phyloP scores from a whole-genome alignment of 2,797 vertebrate species.

The Parauchenoglanis punctatus region DNA sequence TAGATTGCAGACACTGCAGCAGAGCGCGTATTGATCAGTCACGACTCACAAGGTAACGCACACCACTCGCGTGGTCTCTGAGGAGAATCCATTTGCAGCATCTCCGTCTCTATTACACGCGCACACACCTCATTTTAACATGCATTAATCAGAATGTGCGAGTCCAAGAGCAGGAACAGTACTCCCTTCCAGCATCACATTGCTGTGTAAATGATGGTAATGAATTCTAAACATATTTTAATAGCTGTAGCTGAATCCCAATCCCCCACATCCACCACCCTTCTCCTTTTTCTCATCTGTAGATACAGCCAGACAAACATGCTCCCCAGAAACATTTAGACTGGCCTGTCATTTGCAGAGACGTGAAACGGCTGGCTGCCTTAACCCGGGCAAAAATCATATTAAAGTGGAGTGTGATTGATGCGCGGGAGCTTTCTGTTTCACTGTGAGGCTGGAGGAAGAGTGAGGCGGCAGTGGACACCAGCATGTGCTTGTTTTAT shows the following conservation, averaged over 20 bases:
- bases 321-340: background rate
- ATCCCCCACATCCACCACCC: background rate
- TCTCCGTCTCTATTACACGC: background rate
- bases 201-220: background rate
- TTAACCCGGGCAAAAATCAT: background rate
- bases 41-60: conserved; percentile 19
- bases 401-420: conserved; percentile 21
- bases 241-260: background rate
- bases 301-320: conserved; percentile 2
- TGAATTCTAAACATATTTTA: conserved; percentile 2
- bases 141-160: background rate
- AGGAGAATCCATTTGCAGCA: conserved; percentile 23
- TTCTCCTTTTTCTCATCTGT: background rate
- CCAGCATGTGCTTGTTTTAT: background rate
- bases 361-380: conserved; percentile 8
- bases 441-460: background rate
- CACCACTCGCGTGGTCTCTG: background rate
- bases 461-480: background rate
- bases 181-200: background rate
- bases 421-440: background rate
- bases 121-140: conserved; percentile 9
- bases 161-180: background rate
- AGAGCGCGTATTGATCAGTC: conserved; percentile 29
- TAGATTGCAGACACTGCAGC: conserved; percentile 31
- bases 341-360: conserved; percentile 3